phyloP scores from a whole-genome alignment of 2,113 vertebrate genomes.

The Columba janthina region DNA sequence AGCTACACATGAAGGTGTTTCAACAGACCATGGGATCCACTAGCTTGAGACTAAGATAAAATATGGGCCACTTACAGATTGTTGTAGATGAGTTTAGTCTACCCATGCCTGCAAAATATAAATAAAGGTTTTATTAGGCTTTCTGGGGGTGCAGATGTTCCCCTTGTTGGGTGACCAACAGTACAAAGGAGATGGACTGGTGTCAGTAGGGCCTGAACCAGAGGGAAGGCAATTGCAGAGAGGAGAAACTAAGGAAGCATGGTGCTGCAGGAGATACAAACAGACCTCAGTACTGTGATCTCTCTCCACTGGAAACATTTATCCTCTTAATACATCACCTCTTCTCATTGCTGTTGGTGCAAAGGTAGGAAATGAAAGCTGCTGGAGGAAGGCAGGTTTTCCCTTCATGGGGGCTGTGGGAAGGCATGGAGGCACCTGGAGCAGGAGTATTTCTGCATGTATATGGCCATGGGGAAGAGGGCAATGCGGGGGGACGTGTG shows the following conservation, averaged over 20 bases:
- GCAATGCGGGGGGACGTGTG: accelerated
- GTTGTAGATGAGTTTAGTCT: background rate
- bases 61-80: background rate
- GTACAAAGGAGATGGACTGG: background rate
- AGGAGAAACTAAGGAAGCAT: background rate
- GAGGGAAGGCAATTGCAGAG: background rate
- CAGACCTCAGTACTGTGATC: background rate
- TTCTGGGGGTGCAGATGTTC: background rate
- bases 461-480: background rate
- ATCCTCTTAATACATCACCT: background rate
- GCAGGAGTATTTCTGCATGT: background rate
- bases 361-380: background rate
- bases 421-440: accelerated
- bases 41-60: background rate
- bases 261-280: background rate
- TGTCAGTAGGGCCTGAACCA: background rate
- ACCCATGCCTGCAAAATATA: background rate
- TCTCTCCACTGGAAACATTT: background rate
- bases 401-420: background rate
- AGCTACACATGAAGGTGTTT: background rate
- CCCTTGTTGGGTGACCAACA: background rate
- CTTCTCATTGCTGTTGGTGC: background rate
- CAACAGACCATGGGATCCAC: background rate
- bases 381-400: background rate
- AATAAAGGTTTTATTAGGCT: background rate